Percentiles rank a stretch among this genome's conserved stretches.
phyloP scores from a whole-genome alignment of 2,113 vertebrate species.

The Cranoglanis bouderius region DNA sequence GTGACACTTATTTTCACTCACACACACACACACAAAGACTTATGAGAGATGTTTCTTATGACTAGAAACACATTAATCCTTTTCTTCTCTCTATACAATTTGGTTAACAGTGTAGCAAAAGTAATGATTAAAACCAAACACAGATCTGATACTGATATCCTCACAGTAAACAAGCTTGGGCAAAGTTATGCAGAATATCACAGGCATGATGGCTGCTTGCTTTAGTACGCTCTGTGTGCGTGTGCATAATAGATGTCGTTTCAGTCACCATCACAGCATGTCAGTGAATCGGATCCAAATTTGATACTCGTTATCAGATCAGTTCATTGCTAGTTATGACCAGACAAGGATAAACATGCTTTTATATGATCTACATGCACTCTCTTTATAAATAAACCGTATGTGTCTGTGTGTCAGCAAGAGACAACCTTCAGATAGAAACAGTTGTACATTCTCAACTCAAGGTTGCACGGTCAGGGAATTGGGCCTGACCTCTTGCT shows the following conservation, averaged over 20 bases:
- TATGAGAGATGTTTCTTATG: background rate
- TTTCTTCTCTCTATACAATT: background rate
- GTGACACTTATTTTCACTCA: background rate
- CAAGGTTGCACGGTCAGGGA: background rate
- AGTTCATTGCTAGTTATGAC: background rate
- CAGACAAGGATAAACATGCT: slow-evolving; percentile 11
- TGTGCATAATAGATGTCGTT: background rate
- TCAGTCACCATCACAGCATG: background rate
- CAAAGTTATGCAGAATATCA: background rate
- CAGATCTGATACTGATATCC: background rate
- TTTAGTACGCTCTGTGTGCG: background rate
- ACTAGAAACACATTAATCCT: background rate
- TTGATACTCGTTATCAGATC: background rate
- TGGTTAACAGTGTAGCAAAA: background rate
- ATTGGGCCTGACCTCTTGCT: background rate
- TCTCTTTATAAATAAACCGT: slow-evolving; percentile 31
- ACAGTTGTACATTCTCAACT: slow-evolving; percentile 23
- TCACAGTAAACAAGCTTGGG: background rate
- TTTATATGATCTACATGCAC: background rate
- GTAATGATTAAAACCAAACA: background rate
- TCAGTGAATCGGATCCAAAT: background rate
- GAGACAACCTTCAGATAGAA: background rate
- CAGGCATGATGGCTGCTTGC: background rate
- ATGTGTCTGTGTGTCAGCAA: background rate
- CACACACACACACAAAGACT: too few relatives aligned